Evolutionary conservation across 1,140 invertebrate genomes (phyloP).

Genomic region (Drosophila pachea): DNA sequence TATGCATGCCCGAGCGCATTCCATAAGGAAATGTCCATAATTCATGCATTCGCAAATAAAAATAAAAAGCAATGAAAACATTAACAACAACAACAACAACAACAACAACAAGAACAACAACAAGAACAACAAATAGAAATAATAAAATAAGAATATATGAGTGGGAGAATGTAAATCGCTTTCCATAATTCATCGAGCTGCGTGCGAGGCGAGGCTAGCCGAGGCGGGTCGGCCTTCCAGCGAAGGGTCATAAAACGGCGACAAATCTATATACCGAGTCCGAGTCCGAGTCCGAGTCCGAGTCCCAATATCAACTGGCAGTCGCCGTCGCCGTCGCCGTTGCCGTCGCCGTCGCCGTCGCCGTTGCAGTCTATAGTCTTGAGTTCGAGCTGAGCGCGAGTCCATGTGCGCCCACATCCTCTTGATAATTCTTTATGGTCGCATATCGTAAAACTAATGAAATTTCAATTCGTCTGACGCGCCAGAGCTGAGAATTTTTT

Average conservation of each 20-base stretch:
- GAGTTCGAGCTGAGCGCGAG: neutral
- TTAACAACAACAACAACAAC: slow-evolving; percentile 58
- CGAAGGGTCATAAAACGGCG: slow-evolving; percentile 63
- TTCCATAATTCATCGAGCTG: slow-evolving; percentile 71
- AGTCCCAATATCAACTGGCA: neutral
- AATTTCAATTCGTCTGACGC: slow-evolving; percentile 73
- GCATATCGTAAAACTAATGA: slow-evolving; percentile 72
- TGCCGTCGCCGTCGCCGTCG: too few species aligned
- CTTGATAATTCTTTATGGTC: slow-evolving; percentile 47
- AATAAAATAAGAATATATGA: slow-evolving; percentile 62
- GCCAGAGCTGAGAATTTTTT: slow-evolving; percentile 29
- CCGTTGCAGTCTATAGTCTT: too few species aligned
- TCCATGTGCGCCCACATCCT: slow-evolving; percentile 36
- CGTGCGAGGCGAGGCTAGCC: too few species aligned
- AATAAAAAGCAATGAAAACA: slow-evolving; percentile 64
- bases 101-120: too few species aligned
- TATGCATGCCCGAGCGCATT: slow-evolving; percentile 49
- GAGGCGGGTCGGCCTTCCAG: slow-evolving; percentile 46
- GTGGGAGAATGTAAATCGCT: slow-evolving; percentile 69
- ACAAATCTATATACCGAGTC: slow-evolving; percentile 13
- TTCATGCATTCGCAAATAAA: slow-evolving; percentile 75
- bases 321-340: too few species aligned
- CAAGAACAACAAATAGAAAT: neutral
- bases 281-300: neutral
- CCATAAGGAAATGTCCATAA: slow-evolving; percentile 71